Evolutionary conservation across 2,888 invertebrate genomes (phyloP).

Genomic region (Aleiodes alternator): DNA sequence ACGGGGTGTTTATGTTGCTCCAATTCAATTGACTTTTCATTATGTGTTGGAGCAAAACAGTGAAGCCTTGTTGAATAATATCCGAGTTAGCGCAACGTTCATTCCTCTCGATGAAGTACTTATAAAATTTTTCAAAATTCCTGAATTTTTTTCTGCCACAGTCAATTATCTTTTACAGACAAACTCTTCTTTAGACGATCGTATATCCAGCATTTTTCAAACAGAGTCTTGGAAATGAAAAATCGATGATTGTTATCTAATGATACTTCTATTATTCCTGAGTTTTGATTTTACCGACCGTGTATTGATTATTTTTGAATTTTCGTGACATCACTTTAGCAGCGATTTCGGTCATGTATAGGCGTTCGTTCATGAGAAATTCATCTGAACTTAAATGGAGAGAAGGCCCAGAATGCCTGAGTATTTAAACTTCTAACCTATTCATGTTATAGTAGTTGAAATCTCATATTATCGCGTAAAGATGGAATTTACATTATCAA

Average conservation of each 20-base stretch:
- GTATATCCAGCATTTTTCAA: conserved; percentile 27
- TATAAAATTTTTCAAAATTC: not conserved
- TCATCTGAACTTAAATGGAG: too few relatives aligned
- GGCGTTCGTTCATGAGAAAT: too few relatives aligned
- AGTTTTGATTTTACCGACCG: too few relatives aligned
- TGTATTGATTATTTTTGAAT: too few relatives aligned
- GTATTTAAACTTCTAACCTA: too few relatives aligned
- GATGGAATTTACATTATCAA: too few relatives aligned
- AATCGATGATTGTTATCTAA: not conserved
- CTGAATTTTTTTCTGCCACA: conserved; percentile 5
- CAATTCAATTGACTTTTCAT: not conserved
- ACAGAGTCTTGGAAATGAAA: conserved; percentile 17
- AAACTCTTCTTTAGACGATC: not conserved
- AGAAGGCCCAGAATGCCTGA: too few relatives aligned
- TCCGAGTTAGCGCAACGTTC: not conserved
- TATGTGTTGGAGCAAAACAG: conserved; percentile 8
- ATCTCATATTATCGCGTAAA: too few relatives aligned
- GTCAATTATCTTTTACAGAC: not conserved
- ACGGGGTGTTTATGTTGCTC: not conserved
- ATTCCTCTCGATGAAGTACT: not conserved
- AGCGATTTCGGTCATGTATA: too few relatives aligned
- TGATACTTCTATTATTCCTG: conserved; percentile 2
- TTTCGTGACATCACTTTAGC: too few relatives aligned
- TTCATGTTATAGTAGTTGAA: too few relatives aligned
- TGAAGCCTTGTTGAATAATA: not conserved